phyloP scores from a whole-genome alignment of 2,888 invertebrate species.

The Aproaerema taeniolella region DNA sequence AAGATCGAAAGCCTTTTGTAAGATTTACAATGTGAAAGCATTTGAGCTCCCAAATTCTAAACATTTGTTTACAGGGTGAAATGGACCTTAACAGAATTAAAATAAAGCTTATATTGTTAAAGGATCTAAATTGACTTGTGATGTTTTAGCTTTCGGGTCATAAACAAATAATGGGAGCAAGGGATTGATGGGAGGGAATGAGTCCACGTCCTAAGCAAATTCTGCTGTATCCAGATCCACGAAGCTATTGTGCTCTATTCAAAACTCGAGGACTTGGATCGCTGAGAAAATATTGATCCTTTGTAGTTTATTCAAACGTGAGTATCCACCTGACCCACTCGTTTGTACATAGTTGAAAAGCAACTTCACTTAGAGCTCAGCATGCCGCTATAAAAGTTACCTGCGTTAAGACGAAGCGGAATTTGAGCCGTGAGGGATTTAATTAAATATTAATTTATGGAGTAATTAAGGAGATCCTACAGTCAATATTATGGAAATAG shows the following conservation, averaged over 20 bases:
- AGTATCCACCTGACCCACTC: conserved; percentile 23
- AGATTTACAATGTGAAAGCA: too few species aligned
- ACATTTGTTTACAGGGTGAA: too few species aligned
- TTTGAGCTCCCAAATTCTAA: too few species aligned
- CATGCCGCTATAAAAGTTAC: too few species aligned
- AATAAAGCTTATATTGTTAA: conserved; percentile 13
- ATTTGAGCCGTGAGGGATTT: too few species aligned
- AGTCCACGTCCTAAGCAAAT: conserved; percentile 66
- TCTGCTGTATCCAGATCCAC: conserved; percentile 50
- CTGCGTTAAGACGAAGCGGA: too few species aligned
- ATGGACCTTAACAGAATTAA: too few species aligned
- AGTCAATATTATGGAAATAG: too few species aligned
- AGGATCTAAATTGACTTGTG: conserved; percentile 25
- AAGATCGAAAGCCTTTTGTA: too few species aligned
- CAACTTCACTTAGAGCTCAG: neutral
- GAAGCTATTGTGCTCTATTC: conserved; percentile 46
- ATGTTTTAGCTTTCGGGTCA: conserved; percentile 32
- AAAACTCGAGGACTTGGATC: conserved; percentile 37
- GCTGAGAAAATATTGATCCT: conserved; percentile 43
- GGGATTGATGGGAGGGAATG: conserved; percentile 62
- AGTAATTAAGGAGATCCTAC: too few species aligned
- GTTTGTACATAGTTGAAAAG: neutral
- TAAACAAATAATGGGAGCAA: conserved; percentile 63
- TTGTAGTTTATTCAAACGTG: conserved; percentile 37
- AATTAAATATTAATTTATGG: too few species aligned